A percentile compares a stretch with the other conserved stretches of the same genome.
phyloP scores from a whole-genome alignment of 37 sponge, comb jelly and placozoan genomes.

The Corticium candelabrum region DNA sequence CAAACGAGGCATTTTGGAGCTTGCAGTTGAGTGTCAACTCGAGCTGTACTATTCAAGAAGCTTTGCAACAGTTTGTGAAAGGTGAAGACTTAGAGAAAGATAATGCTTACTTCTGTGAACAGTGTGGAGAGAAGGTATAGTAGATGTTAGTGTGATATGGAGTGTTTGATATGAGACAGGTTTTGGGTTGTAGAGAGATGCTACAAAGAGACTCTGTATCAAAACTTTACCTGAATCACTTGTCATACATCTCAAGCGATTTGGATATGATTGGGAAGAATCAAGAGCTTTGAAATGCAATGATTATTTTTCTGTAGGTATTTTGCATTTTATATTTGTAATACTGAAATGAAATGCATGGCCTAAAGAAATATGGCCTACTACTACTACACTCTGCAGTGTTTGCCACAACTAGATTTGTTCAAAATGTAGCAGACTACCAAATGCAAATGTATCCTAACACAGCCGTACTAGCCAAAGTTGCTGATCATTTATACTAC shows the following conservation, averaged over 20 bases:
- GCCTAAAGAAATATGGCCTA: too few relatives aligned
- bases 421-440: too few relatives aligned
- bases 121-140: slow-evolving; percentile 79
- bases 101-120: slow-evolving; percentile 92
- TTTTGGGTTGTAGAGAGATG: slow-evolving; percentile 45
- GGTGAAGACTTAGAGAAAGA: slow-evolving; percentile 91
- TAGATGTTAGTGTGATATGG: background rate
- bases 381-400: too few relatives aligned
- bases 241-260: slow-evolving; percentile 90
- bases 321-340: background rate
- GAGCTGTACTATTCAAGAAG: slow-evolving; percentile 51
- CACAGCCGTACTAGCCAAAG: too few relatives aligned
- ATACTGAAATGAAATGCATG: too few relatives aligned
- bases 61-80: slow-evolving; percentile 85
- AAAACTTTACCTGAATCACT: slow-evolving; percentile 76
- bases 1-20: slow-evolving; percentile 69
- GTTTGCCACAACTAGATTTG: too few relatives aligned
- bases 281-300: slow-evolving; percentile 86
- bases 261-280: slow-evolving; percentile 91
- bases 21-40: slow-evolving; percentile 54
- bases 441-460: too few relatives aligned
- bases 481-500: too few relatives aligned
- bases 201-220: slow-evolving; percentile 83
- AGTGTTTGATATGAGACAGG: background rate
- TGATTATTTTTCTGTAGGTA: slow-evolving; percentile 74